Evolutionary conservation across 2,797 vertebrate genomes (phyloP), one percentile per base, ranked within the genome.

Genomic region (Trematomus bernacchii): DNA sequence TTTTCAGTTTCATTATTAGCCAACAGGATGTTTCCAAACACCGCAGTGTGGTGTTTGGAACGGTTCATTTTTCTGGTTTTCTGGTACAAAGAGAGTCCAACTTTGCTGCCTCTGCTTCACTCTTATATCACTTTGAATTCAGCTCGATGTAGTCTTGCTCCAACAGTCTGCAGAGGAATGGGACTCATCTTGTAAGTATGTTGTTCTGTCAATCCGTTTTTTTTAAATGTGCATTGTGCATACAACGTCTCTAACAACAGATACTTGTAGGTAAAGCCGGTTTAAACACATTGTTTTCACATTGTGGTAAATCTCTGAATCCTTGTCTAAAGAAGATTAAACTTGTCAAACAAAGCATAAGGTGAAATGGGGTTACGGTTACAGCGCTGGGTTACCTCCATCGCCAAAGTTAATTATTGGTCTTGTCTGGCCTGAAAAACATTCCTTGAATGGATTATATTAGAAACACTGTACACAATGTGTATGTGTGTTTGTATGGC

Each of bases 1-100:
- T 55, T 64, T 79, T 72, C 1, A 37, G 78, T 89, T 90, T 89
- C 78, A 78, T 42, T 85, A 54, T 89, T 83, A 85, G 47, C 11
- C 44, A 86, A 90, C 83, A 90, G 90, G 92, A 93, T 88, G 86
- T 92, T 91, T 91, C 86, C 77, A 67, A 92, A 93, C 33, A 44
- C 46, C 12, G 15, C n/a, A 69, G 43, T 18, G 43, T 62, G n/a
- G 44, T 53, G 37, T 77, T 75, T 55, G 33, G 46, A 59, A 9
- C 70, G 51, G 70, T 80, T 84, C 12, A 14, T 46, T 55, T 79
- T 71, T 76, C 54, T 40, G 42, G 23, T 53, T 11, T 50, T 65
- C 15, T 63, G 5, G 18, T 69, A 23, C 6, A 3, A 9, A 5
- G 1, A 10, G 8, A 13, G 42, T 55, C 27, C n/a, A 47, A 23